Conservation (phyloP, 1,140 invertebrate genomes). For the Trachymyrmex cornetzi region DNA sequence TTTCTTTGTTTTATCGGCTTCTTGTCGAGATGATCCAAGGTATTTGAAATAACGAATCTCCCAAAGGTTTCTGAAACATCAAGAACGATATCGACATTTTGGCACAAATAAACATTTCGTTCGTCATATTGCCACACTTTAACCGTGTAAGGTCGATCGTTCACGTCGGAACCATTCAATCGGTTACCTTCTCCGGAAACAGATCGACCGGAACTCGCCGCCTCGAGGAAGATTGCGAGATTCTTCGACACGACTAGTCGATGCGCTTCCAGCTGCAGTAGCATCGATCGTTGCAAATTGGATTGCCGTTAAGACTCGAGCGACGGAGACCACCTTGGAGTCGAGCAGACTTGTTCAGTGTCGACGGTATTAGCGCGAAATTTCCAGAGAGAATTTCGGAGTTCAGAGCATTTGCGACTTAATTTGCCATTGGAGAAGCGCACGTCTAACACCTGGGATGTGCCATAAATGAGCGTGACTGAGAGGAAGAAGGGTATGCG, state of each 20-base stretch:
- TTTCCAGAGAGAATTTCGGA: constrained; percentile 65
- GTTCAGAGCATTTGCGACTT: constrained; percentile 7
- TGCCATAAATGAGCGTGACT: constrained; percentile 33
- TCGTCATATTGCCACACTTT: constrained; percentile 9
- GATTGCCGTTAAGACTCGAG: constrained; percentile 69
- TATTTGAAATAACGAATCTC: constrained; percentile 6
- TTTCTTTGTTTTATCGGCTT: background rate
- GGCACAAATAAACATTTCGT: background rate
- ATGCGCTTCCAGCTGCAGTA: constrained; percentile 44
- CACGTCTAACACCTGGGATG: constrained; percentile 42
- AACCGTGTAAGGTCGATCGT: background rate
- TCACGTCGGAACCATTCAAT: constrained; percentile 35
- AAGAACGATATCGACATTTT: background rate
- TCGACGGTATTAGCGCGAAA: constrained; percentile 53
- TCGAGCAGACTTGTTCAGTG: constrained; percentile 58
- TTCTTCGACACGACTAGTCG: constrained; percentile 11
- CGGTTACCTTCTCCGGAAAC: constrained; percentile 29
- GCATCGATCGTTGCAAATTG: constrained; percentile 73
- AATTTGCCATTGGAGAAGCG: background rate
- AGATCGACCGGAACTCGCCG: constrained; percentile 39
- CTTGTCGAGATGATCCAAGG: background rate
- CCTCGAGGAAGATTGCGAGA: constrained; percentile 43
- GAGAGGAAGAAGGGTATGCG: constrained; percentile 18
- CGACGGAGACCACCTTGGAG: constrained; percentile 48
- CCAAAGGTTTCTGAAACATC: background rate